These are phyloP conservation scores for Schlechtendalia chinensis DNA, from an alignment of 1,140 invertebrate genomes.

Conservation along the genomic window DNA sequence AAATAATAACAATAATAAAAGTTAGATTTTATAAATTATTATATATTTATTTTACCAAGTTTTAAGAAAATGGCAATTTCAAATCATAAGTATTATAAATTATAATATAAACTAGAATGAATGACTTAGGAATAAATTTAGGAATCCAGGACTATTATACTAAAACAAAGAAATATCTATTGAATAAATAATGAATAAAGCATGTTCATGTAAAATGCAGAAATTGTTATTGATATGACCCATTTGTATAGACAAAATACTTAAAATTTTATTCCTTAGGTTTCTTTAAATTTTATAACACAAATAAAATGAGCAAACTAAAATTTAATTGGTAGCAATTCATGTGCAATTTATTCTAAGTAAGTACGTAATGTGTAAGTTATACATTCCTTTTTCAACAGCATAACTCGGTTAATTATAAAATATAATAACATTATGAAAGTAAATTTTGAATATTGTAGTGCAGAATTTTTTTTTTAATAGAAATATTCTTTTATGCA, in stretches of 20 bases:
- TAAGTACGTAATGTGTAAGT: slow-evolving; percentile 8
- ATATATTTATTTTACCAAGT: too few relatives aligned
- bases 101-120: background rate
- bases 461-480: background rate
- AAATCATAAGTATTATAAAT: too few relatives aligned
- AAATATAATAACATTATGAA: background rate
- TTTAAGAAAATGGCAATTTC: too few relatives aligned
- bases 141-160: background rate
- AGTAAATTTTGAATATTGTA: slow-evolving; percentile 2
- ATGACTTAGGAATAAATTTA: background rate
- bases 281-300: too few relatives aligned
- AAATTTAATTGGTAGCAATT: slow-evolving; percentile 17
- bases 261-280: background rate
- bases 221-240: background rate
- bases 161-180: background rate
- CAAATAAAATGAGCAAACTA: background rate
- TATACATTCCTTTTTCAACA: slow-evolving; percentile 11
- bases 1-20: too few relatives aligned
- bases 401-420: background rate
- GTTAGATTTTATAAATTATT: too few relatives aligned
- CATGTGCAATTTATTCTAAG: slow-evolving; percentile 27
- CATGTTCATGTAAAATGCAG: background rate
- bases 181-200: background rate
- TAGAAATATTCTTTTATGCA: background rate
- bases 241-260: background rate